Evolutionary conservation across 2,888 invertebrate genomes (phyloP), one percentile per base, ranked within the genome.

Genomic region (Carcina quercana): DNA sequence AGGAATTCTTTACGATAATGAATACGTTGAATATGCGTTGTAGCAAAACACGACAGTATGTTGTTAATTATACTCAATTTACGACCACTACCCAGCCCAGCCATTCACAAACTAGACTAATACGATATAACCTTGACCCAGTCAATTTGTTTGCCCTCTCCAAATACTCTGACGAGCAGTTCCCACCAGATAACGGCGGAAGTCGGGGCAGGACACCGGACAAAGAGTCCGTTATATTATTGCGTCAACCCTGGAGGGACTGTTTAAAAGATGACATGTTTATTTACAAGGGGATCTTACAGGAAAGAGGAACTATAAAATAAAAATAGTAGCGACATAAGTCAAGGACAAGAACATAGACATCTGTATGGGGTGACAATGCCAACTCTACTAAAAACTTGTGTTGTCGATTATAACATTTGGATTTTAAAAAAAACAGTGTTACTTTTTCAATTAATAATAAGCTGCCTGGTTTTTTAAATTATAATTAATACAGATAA

Each of bases 81-180:
- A n/a, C n/a, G n/a, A n/a, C n/a, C n/a, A n/a, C n/a, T n/a, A n/a
- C n/a, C n/a, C n/a, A n/a, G n/a, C 43, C 42, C 44, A 46, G 37
- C 48, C 62, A 67, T 68, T 68, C 62, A 68, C 50, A 58, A 56
- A 59, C 47, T 51, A 53, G 43, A 35, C 47, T 53, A 64, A n/a
- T n/a, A n/a, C n/a, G n/a, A n/a, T n/a, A n/a, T n/a, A 24, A 59
- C 80, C 80, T 80, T 80, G 80, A 74, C 79, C 78, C 43, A 76
- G 56, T 74, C 61, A 65, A 61, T 59, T 42, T 54, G 57, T 63
- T 68, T 64, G 65, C 63, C 59, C 63, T 66, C 66, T 65, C 72
- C 56, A 68, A 69, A 65, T 51, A 45, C 51, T 45, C 46, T 45
- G 52, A 17, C 53, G 54, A 57, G 11, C 56, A 53, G 61, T 73